Evolutionary conservation across 2,888 invertebrate genomes (phyloP).

Genomic region (Nezara viridula): DNA sequence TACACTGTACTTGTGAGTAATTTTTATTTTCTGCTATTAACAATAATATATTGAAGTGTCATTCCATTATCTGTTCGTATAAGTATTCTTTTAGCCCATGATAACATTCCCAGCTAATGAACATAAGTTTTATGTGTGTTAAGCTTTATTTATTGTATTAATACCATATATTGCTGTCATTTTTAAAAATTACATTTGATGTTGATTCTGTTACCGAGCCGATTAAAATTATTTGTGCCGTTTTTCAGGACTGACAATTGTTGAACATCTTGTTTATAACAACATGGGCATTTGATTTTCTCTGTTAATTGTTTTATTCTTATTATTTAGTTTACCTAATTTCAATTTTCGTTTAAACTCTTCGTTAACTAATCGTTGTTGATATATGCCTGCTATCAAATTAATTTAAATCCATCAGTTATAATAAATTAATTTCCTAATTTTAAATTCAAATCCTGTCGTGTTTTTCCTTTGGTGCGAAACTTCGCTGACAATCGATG

Average conservation of each 20-base stretch:
- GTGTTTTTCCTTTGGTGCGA: not conserved
- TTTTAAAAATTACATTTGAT: not conserved
- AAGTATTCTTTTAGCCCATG: not conserved
- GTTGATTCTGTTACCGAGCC: not conserved
- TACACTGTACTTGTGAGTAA: slow-evolving; percentile 20
- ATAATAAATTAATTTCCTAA: not conserved
- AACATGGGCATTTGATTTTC: not conserved
- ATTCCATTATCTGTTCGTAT: not conserved
- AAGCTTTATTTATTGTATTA: not conserved
- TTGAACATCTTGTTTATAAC: not conserved
- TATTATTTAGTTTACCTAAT: not conserved
- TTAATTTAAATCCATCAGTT: not conserved
- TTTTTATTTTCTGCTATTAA: not conserved
- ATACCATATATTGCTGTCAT: not conserved
- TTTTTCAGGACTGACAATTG: not conserved
- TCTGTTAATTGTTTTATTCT: not conserved
- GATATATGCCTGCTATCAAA: not conserved
- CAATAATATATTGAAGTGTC: not conserved
- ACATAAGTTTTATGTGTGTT: not conserved
- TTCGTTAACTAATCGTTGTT: not conserved
- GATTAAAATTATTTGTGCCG: not conserved
- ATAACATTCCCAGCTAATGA: not conserved
- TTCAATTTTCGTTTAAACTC: not conserved
- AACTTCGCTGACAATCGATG: not conserved
- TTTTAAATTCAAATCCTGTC: not conserved